Evolutionary conservation across 2,113 vertebrate genomes (phyloP), one percentile per base, ranked within the genome.

Genomic region (Lepidothrix coronata): DNA sequence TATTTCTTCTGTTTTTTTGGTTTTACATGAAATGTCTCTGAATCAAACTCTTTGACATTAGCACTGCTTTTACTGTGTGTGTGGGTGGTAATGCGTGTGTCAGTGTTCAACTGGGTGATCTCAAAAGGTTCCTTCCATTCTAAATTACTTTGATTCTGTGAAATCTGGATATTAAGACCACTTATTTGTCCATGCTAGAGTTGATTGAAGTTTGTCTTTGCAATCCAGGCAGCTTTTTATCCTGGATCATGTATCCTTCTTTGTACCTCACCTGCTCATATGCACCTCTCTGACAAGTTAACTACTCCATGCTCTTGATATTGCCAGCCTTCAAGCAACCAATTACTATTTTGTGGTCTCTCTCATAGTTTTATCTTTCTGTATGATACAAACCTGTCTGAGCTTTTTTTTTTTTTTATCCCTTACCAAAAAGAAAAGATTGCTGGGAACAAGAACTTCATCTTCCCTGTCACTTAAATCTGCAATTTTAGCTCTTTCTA

Each of bases 401-500:
- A 66, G 30, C 31, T 63, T 54, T 74, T 75, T 46, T 74, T 75
- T 46, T 57, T 84, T 88, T 89, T 89, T 51, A 49, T 62, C 48
- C 30, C 22, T 54, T 63, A 48, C 43, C n/a, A 54, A 65, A 43
- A 72, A 85, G 72, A 54, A 25, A 27, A 59, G 30, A 39, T 73
- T 92, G 9, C 79, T 91, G 19, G n/a, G 73, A n/a, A 80, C 63
- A 75, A 74, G 72, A 88, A 85, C 66, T 93, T 81, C 3, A 28
- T 84, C 58, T 89, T 87, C 35, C 33, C 24, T 92, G 89, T 93
- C 89, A 93, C 54, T 95, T 87, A 76, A 49, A 54, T 82, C 31
- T 89, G 76, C 75, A 92, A 91, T 96, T 96, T 79, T 41, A 85
- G 31, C 70, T 95, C 73, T 91, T 87, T 91, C 77, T 94, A 27